These are phyloP conservation scores for Elgaria multicarinata DNA, from an alignment of 2,113 vertebrate species.

Conservation along the genomic window DNA sequence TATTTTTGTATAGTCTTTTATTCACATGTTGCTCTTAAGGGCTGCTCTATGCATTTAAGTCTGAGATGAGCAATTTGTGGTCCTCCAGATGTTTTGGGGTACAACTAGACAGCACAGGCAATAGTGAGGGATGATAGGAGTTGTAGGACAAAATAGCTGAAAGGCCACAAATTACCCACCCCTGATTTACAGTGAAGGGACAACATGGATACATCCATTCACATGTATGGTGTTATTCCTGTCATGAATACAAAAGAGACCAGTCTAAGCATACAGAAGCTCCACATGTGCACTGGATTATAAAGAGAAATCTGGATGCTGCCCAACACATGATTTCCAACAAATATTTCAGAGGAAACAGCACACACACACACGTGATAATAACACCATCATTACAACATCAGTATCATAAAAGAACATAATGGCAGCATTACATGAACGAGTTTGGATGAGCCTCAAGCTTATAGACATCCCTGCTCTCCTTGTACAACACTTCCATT, in stretches of 20 bases:
- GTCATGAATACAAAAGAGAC: not conserved
- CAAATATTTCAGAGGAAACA: not conserved
- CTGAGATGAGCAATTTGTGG: no score
- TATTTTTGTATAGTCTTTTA: conserved; percentile 14
- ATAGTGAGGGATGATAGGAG: no score
- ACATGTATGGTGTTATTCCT: not conserved
- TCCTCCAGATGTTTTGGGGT: no score
- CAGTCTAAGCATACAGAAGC: not conserved
- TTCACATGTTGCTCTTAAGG: not conserved
- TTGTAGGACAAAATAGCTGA: no score
- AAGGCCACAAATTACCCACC: no score
- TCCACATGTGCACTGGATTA: not conserved
- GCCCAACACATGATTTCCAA: not conserved
- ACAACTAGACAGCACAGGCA: no score
- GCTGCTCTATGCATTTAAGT: not conserved
- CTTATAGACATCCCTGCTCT: not conserved
- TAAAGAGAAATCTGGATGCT: not conserved
- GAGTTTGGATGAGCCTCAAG: not conserved
- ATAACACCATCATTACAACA: not conserved
- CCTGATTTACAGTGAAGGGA: not conserved
- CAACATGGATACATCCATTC: not conserved
- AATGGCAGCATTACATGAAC: not conserved
- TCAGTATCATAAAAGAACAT: not conserved
- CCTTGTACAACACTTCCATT: not conserved
- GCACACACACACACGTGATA: not conserved